These are phyloP conservation scores for Coturnix japonica DNA, from an alignment of 2,113 vertebrate genomes.

Conservation along the genomic window DNA sequence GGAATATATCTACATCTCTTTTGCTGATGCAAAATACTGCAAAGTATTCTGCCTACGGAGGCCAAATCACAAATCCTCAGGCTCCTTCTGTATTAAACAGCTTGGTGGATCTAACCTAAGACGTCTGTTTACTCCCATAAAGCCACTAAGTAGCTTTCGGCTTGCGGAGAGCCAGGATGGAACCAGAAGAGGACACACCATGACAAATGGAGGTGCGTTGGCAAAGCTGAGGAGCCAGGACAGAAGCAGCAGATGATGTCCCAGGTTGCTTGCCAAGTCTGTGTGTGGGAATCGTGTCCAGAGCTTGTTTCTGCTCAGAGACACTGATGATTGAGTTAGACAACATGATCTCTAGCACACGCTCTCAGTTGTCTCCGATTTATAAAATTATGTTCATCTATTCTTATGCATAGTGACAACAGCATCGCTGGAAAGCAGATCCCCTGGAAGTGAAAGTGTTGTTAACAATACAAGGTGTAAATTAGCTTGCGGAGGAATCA, in stretches of 20 bases:
- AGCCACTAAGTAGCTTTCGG: not conserved
- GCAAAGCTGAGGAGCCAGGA: not conserved
- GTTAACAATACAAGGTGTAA: not conserved
- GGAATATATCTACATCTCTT: not conserved
- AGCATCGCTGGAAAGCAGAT: not conserved
- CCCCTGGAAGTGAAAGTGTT: not conserved
- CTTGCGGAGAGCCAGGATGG: not conserved
- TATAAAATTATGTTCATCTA: not conserved
- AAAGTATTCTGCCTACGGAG: not conserved
- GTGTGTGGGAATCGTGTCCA: not conserved
- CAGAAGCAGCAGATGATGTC: slow-evolving; percentile 26
- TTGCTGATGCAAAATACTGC: not conserved
- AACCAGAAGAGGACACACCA: not conserved
- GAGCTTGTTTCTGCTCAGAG: slow-evolving; percentile 31
- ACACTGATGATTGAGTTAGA: slow-evolving; percentile 40
- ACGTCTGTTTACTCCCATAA: not conserved
- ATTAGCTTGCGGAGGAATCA: not conserved
- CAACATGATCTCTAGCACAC: slow-evolving; percentile 2
- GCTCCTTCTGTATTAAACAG: not conserved
- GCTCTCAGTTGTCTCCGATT: not conserved
- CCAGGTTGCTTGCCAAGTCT: slow-evolving; percentile 24
- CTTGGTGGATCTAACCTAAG: slow-evolving; percentile 1
- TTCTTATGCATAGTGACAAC: not conserved
- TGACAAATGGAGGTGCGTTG: not conserved
- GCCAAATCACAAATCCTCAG: slow-evolving; percentile 33